Percentiles rank a stretch among this genome's conserved stretches.
These are phyloP conservation scores for Saccostrea cuccullata DNA, from an alignment of 1,140 invertebrate genomes.

Conservation along the genomic window DNA sequence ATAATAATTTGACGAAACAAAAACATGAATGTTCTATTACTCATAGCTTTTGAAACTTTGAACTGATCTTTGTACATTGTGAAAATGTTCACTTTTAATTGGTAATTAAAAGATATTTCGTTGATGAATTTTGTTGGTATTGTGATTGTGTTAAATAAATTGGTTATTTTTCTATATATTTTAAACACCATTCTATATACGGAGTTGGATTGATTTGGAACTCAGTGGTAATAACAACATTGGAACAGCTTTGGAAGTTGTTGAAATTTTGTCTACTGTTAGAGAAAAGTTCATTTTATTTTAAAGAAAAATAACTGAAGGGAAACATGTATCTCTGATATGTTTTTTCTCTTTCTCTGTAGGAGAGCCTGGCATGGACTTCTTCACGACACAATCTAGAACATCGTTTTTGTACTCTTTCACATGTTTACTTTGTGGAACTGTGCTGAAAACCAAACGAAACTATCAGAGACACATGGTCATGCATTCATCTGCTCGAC, in stretches of 20 bases:
- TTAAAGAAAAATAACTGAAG: background rate
- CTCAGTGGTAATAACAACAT: no score
- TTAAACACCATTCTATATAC: background rate
- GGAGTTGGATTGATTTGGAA: no score
- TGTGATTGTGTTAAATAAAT: background rate
- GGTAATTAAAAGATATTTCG: background rate
- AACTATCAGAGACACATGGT: constrained; percentile 30
- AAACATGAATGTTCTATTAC: background rate
- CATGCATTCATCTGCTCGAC: constrained; percentile 17
- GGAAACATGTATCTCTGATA: background rate
- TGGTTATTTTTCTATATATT: background rate
- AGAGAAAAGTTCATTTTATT: no score
- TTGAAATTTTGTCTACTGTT: no score
- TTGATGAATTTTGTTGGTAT: background rate
- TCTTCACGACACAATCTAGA: constrained; percentile 2
- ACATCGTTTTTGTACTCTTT: background rate
- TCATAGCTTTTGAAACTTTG: background rate
- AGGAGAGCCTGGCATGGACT: background rate
- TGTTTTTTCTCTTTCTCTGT: constrained; percentile 13
- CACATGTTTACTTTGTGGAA: constrained; percentile 19
- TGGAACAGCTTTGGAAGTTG: no score
- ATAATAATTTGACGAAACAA: background rate
- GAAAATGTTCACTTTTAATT: background rate
- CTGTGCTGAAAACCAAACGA: constrained; percentile 14
- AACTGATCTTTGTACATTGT: background rate